Percentiles rank a stretch among this genome's conserved stretches.
Conservation (phyloP, 2,888 invertebrate species). For the Frankliniella fusca region DNA sequence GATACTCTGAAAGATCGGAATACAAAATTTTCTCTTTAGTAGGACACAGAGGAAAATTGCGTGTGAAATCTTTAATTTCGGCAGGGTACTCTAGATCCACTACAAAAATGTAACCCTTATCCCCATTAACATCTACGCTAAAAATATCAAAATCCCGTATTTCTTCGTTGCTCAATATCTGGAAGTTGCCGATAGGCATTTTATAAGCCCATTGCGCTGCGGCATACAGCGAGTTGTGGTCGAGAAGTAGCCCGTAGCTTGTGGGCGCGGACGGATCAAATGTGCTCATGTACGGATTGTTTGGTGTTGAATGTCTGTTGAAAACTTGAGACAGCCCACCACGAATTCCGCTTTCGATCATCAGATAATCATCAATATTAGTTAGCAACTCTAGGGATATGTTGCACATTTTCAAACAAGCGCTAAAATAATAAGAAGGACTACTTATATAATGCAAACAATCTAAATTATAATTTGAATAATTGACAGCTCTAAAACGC, state of each 20-base stretch:
- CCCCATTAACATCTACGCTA: background rate
- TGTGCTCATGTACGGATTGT: background rate
- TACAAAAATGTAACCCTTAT: background rate
- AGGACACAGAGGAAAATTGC: background rate
- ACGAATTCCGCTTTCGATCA: slow-evolving; percentile 36
- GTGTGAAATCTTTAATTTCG: background rate
- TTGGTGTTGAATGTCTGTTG: slow-evolving; percentile 27
- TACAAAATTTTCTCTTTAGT: background rate
- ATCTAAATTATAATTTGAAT: slow-evolving; percentile 33
- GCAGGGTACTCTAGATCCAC: background rate
- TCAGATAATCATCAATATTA: slow-evolving; percentile 34
- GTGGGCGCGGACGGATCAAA: background rate
- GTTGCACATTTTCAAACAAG: slow-evolving; percentile 33
- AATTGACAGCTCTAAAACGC: slow-evolving; percentile 35
- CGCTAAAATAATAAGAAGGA: slow-evolving; percentile 32
- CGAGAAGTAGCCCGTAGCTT: background rate
- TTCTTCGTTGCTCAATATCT: too few relatives aligned
- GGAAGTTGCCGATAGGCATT: background rate
- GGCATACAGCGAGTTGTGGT: background rate
- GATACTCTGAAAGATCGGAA: background rate
- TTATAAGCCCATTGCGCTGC: background rate
- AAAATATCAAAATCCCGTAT: background rate
- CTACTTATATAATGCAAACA: slow-evolving; percentile 33
- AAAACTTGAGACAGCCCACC: slow-evolving; percentile 32
- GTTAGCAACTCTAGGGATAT: slow-evolving; percentile 35